Percentiles rank a stretch among this genome's conserved stretches.
Conservation (phyloP, 2,113 vertebrate genomes). For the Ibidorhyncha struthersii region DNA sequence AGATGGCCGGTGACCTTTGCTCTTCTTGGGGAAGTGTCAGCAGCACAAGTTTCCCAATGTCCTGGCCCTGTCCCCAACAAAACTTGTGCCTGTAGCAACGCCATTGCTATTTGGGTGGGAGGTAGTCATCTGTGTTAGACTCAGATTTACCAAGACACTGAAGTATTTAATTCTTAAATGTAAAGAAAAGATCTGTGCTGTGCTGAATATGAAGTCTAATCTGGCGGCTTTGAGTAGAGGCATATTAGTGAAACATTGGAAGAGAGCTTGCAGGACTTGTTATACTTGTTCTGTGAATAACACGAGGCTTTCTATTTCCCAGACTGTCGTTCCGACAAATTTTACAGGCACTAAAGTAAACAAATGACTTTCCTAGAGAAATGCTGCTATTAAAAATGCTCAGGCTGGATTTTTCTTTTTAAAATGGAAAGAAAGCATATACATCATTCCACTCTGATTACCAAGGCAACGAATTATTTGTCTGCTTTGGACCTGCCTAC, state of each 20-base stretch:
- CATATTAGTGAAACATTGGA: constrained; percentile 8
- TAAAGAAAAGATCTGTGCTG: neutral
- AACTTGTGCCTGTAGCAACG: neutral
- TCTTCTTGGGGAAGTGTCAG: neutral
- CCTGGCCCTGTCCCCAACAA: neutral
- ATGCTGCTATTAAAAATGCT: neutral
- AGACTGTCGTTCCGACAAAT: neutral
- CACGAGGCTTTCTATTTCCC: neutral
- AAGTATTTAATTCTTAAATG: neutral
- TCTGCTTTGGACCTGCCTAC: neutral
- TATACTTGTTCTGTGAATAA: constrained; percentile 44
- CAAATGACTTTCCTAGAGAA: constrained; percentile 42
- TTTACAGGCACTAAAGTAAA: constrained; percentile 41
- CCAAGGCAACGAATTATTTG: neutral
- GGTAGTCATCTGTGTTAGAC: neutral
- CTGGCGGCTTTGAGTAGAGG: neutral
- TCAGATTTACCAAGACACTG: neutral
- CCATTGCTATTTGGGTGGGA: neutral
- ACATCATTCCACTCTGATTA: neutral
- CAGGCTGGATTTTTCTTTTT: neutral
- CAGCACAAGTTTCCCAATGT: neutral
- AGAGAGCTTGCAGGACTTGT: constrained; percentile 30
- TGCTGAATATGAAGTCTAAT: neutral
- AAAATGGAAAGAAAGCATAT: neutral
- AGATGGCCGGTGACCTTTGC: neutral